Conservation (phyloP, 2,797 vertebrate species). For the Falco concolor region DNA sequence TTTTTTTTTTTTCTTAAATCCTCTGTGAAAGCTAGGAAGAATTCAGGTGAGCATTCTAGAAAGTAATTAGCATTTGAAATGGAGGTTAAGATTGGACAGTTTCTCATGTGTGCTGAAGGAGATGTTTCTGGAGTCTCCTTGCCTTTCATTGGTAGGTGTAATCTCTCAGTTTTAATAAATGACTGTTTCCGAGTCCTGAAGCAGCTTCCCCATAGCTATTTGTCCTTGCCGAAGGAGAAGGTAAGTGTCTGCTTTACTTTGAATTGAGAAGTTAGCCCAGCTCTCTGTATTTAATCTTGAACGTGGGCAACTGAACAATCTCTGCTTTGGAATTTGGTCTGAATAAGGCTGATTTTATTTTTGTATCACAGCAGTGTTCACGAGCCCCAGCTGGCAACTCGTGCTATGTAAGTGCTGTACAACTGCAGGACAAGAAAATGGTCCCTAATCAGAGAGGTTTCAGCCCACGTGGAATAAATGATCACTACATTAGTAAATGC, state of each 20-base stretch:
- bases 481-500: background rate
- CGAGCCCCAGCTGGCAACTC: fast-evolving
- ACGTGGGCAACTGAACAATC: background rate
- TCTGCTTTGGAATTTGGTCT: background rate
- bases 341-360: background rate
- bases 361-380: background rate
- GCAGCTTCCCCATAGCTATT: background rate
- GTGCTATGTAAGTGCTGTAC: background rate
- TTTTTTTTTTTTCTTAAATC: background rate
- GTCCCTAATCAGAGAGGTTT: background rate
- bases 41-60: background rate
- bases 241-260: background rate
- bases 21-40: background rate
- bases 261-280: background rate
- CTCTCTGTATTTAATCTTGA: background rate
- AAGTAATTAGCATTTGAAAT: background rate
- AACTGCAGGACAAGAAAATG: background rate
- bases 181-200: background rate
- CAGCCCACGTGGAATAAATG: background rate
- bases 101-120: background rate
- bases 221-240: background rate
- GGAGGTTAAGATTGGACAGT: background rate
- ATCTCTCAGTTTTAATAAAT: background rate
- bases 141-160: background rate
- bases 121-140: background rate